These are phyloP conservation scores for Bubo blakistoni DNA, from an alignment of 2,113 vertebrate species.

Conservation along the genomic window DNA sequence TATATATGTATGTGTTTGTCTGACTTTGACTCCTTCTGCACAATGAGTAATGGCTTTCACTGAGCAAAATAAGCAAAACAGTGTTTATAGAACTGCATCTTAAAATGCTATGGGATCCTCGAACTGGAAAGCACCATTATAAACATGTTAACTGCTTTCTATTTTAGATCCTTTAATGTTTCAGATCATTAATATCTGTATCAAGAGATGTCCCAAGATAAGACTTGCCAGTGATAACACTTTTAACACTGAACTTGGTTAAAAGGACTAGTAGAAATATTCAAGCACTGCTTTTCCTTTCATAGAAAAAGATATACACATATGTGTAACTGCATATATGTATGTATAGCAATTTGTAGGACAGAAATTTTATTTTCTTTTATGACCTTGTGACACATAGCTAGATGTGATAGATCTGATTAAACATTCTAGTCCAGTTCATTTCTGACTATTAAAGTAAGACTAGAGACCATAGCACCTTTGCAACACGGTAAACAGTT, in stretches of 20 bases:
- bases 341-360: background rate
- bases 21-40: background rate
- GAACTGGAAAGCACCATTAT: background rate
- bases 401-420: background rate
- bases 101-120: background rate
- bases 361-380: background rate
- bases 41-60: background rate
- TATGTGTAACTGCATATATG: background rate
- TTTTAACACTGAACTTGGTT: background rate
- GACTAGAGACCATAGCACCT: background rate
- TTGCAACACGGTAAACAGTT: background rate
- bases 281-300: background rate
- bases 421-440: background rate
- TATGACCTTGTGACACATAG: background rate
- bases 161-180: background rate
- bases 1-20: background rate
- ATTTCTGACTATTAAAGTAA: background rate
- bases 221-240: background rate
- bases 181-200: background rate
- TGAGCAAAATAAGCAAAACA: background rate
- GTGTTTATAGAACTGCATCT: background rate
- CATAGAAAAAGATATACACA: background rate
- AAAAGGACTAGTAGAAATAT: background rate
- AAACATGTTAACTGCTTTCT: background rate
- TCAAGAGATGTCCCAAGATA: background rate